Percentiles rank a stretch among this genome's conserved stretches.
Conservation (phyloP, 2,888 invertebrate species). For the Caenorhabditis sp. region DNA sequence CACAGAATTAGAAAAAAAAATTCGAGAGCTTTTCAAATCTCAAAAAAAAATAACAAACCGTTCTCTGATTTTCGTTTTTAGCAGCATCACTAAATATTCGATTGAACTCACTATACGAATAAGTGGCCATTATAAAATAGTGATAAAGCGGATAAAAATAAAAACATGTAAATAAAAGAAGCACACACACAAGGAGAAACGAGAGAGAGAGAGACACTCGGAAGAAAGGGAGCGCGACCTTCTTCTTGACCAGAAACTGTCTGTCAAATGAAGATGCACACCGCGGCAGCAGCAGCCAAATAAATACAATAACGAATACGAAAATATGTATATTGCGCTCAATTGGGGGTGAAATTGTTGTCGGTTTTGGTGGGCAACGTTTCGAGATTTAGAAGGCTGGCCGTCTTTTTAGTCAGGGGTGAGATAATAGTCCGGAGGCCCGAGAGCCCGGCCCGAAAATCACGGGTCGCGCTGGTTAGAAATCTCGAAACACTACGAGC, state of each 20-base stretch:
- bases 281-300: too few relatives aligned
- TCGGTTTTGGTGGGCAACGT: too few relatives aligned
- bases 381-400: too few relatives aligned
- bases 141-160: neutral
- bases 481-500: too few relatives aligned
- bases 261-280: neutral
- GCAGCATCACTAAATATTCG: conserved; percentile 26
- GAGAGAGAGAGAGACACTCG: neutral
- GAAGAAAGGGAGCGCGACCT: neutral
- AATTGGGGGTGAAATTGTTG: too few relatives aligned
- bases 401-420: too few relatives aligned
- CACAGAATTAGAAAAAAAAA: too few relatives aligned
- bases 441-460: too few relatives aligned
- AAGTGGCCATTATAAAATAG: conserved; percentile 13
- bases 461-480: too few relatives aligned
- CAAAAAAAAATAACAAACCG: conserved; percentile 6
- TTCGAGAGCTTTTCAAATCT: neutral
- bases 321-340: too few relatives aligned
- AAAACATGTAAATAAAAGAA: conserved; percentile 1
- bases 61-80: conserved; percentile 1
- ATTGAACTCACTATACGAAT: conserved; percentile 39
- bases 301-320: too few relatives aligned
- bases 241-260: neutral
- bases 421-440: too few relatives aligned
- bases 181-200: neutral